Evolutionary conservation across 2,888 invertebrate genomes (phyloP), one percentile per base, ranked within the genome.

Genomic region (Thymelicus sylvestris): DNA sequence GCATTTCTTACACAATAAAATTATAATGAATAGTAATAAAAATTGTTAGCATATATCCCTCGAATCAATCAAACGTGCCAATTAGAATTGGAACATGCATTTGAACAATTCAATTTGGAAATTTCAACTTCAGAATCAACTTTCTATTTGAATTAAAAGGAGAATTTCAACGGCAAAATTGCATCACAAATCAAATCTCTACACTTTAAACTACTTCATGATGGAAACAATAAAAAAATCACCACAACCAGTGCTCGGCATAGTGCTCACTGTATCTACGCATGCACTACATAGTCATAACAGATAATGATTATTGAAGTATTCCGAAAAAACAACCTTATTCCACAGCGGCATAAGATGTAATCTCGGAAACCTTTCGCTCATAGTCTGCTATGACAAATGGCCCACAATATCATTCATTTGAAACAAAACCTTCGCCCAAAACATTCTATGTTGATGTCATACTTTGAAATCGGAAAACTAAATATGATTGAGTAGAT

Each of bases 171-270:
- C 83, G 86, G 90, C 89, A 89, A 88, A 92, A 90, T 89, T 88
- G 91, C 89, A 92, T 92, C 90, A 90, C 90, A 92, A 84, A 83
- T 86, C 83, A 87, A 89, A 79, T 82, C 77, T 79, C 85, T 85
- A 84, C 83, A 71, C 69, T 69, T 78, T 78, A 73, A 73, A 77
- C 89, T 89, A 90, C 88, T 77, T 75, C 71, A 77, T 80, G 80
- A 79, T 78, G 77, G 75, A 78, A 80, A 80, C 74, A 81, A 77
- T 64, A 72, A 79, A 78, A 78, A 81, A 83, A 80, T 89, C 91
- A 92, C 93, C 93, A 92, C 93, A 92, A 92, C 93, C 92, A 86
- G 90, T 90, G 88, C 88, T 81, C 82, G 89, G 91, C 91, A 89
- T 91, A 86, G 91, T 91, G 89, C 90, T 86, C 80, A 79, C 84